Evolutionary conservation across 1,140 invertebrate genomes (phyloP).

Genomic region (Trichogramma pretiosum): DNA sequence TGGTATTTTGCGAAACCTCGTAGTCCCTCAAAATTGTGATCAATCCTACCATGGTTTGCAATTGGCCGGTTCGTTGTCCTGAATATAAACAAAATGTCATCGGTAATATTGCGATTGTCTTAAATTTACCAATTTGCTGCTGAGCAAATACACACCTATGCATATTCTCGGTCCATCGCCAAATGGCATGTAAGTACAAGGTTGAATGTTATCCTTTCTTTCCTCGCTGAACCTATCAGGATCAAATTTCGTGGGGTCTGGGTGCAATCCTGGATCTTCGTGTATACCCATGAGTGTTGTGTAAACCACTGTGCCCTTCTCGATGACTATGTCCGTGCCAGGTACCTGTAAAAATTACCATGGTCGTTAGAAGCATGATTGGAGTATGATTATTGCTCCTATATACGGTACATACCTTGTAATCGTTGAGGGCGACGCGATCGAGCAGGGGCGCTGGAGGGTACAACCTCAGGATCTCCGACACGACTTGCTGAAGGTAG

Average conservation of each 20-base stretch:
- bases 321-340: slow-evolving; percentile 25
- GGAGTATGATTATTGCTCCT: background rate
- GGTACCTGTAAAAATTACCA: slow-evolving; percentile 25
- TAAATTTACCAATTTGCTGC: slow-evolving; percentile 30
- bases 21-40: slow-evolving; percentile 37
- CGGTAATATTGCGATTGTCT: slow-evolving; percentile 20
- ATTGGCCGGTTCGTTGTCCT: slow-evolving; percentile 52
- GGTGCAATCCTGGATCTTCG: slow-evolving; percentile 35
- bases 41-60: slow-evolving; percentile 54
- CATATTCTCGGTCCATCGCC: slow-evolving; percentile 31
- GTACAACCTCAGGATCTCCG: slow-evolving; percentile 44
- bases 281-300: slow-evolving; percentile 38
- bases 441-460: slow-evolving; percentile 50
- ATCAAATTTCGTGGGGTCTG: slow-evolving; percentile 43
- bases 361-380: background rate
- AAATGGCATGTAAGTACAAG: slow-evolving; percentile 27
- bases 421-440: slow-evolving; percentile 38
- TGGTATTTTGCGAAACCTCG: slow-evolving; percentile 33
- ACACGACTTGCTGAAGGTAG: slow-evolving; percentile 27
- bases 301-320: slow-evolving; percentile 24
- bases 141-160: no score
- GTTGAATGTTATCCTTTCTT: slow-evolving; percentile 18
- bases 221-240: slow-evolving; percentile 41
- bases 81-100: slow-evolving; percentile 16
- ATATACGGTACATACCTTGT: slow-evolving; percentile 19